Percentiles rank a stretch among this genome's conserved stretches.
These are phyloP conservation scores for Yoshiicerus persimilis DNA, from an alignment of 1,140 invertebrate genomes.

Conservation along the genomic window DNA sequence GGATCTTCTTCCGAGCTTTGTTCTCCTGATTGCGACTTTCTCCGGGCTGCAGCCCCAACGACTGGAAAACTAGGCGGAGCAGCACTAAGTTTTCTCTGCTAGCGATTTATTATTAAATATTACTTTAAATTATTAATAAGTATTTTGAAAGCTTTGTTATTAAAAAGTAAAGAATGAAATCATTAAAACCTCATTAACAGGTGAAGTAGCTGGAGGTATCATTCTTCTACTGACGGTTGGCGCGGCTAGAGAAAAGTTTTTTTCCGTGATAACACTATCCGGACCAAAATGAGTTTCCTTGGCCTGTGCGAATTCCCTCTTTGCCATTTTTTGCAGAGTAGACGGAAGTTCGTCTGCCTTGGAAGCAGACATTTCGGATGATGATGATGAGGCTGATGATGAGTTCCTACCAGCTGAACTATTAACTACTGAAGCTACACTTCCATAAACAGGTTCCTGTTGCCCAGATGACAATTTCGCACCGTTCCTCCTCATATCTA, in stretches of 20 bases:
- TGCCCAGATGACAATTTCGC: not conserved
- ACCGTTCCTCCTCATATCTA: not conserved
- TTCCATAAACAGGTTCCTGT: conserved; percentile 12
- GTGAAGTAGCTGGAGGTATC: not conserved
- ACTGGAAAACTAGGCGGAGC: not conserved
- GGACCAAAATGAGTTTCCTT: not conserved
- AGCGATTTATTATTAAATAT: too few species aligned
- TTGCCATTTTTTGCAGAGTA: not conserved
- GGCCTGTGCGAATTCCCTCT: not conserved
- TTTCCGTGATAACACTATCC: not conserved
- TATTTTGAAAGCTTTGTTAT: too few species aligned
- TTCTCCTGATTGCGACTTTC: not conserved
- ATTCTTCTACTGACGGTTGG: not conserved
- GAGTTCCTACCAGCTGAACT: not conserved
- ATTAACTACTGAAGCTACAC: not conserved
- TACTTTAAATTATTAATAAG: too few species aligned
- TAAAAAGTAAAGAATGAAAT: not conserved
- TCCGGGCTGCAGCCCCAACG: not conserved
- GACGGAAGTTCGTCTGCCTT: not conserved
- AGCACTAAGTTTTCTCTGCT: not conserved
- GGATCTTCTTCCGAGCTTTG: not conserved
- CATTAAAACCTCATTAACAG: not conserved
- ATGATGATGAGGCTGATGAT: not conserved
- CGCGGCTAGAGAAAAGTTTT: not conserved
- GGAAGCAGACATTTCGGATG: not conserved